Conservation (phyloP, 30 jellyfish, hydroid and myxozoan species). For the Mastigias papua region DNA sequence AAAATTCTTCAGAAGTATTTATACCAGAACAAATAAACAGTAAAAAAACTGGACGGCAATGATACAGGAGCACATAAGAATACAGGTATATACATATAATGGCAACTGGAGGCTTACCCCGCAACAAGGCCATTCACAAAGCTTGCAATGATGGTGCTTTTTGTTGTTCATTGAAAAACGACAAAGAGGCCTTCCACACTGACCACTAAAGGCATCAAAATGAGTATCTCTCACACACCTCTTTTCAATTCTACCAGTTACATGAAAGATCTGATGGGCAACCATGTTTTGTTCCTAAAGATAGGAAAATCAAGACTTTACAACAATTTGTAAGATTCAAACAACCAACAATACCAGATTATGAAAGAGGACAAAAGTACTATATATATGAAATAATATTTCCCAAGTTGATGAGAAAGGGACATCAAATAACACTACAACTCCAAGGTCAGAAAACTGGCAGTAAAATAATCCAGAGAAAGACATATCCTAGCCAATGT, state of each 20-base stretch:
- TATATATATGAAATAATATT: background rate
- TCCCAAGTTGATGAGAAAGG: too few species aligned
- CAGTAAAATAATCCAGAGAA: too few species aligned
- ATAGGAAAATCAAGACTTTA: background rate
- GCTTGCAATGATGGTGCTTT: constrained; percentile 74
- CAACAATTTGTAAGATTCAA: background rate
- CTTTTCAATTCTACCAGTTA: constrained; percentile 71
- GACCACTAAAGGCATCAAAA: constrained; percentile 63
- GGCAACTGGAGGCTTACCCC: constrained; percentile 59
- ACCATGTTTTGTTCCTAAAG: constrained; percentile 74
- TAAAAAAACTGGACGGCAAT: too few species aligned
- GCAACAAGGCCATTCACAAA: constrained; percentile 83
- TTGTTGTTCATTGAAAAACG: constrained; percentile 55
- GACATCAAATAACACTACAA: too few species aligned
- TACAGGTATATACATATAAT: too few species aligned
- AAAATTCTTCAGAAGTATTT: too few species aligned
- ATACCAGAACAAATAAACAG: too few species aligned
- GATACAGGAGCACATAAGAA: too few species aligned
- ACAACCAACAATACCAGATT: background rate
- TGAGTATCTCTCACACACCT: constrained; percentile 68
- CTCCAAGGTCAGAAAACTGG: too few species aligned
- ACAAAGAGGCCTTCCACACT: constrained; percentile 64
- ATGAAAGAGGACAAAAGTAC: background rate
- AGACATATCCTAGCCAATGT: too few species aligned
- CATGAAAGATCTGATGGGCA: constrained; percentile 72